These are phyloP conservation scores for Amyelois transitella DNA, from an alignment of 1,140 invertebrate genomes.

Conservation along the genomic window DNA sequence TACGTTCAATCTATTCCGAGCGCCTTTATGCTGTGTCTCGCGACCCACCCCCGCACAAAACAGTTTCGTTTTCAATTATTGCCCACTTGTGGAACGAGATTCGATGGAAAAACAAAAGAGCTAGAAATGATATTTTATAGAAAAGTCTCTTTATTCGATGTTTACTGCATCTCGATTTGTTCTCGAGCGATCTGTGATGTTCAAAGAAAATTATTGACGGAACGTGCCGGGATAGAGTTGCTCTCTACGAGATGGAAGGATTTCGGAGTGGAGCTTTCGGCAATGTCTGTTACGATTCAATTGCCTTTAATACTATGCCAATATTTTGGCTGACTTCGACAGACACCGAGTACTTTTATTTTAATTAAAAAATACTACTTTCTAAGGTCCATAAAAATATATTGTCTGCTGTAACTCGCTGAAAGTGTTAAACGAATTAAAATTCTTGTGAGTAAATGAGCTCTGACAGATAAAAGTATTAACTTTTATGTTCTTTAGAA, in stretches of 20 bases:
- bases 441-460: constrained; percentile 50
- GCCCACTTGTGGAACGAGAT: constrained; percentile 72
- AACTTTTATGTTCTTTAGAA: constrained; percentile 39
- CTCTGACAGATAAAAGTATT: constrained; percentile 53
- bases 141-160: constrained; percentile 64
- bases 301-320: constrained; percentile 35
- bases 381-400: constrained; percentile 45
- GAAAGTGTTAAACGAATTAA: constrained; percentile 53
- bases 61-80: constrained; percentile 73
- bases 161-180: constrained; percentile 69
- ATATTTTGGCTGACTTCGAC: constrained; percentile 25
- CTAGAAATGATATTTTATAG: constrained; percentile 72
- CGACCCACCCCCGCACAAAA: constrained; percentile 57
- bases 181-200: constrained; percentile 62
- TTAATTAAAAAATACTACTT: constrained; percentile 26
- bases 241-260: constrained; percentile 30
- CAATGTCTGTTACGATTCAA: constrained; percentile 32
- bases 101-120: constrained; percentile 66
- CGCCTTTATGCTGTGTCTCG: constrained; percentile 70
- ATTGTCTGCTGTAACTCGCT: constrained; percentile 47
- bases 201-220: constrained; percentile 70
- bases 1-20: constrained; percentile 72
- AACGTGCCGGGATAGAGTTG: constrained; percentile 59
- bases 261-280: constrained; percentile 24
- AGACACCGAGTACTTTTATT: background rate